Base-by-base conservation (phyloP, 2,797 vertebrate genomes). In the Florisuga fusca region DNA sequence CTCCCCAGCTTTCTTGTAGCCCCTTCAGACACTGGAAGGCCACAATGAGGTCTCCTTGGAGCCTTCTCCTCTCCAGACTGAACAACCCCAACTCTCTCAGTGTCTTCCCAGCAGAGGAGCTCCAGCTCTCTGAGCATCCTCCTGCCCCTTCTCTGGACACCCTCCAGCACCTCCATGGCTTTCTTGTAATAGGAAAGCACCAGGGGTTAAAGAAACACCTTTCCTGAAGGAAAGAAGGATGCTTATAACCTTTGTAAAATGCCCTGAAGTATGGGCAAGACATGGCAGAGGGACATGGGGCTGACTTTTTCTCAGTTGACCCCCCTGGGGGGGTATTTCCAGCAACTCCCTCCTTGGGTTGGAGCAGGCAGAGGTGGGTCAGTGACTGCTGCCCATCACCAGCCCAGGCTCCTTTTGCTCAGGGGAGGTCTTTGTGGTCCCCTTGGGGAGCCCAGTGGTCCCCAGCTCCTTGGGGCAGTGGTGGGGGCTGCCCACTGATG, bases 361-460 rank as follows among this genome's bases (percentile, higher is more conserved):
- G 11, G 1, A 7, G 67, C 5, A 4, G 51, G 45, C 46, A 53
- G 71, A 22, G 34, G 15, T 68, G 62, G 63, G 41, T 22, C n/a
- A 18, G 90, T 16, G 0, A 7, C 54, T 41, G 12, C 38, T 41
- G 13, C 38, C 38, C 38, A 41, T 14, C 38, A 41, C 38, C 38
- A 14, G 38, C 36, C 20, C 9, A 48, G 48, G 17, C 16, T 54
- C 18, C 0, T 43, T 63, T 43, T 21, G 6, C 29, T 29, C 4
- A 10, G 1, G 29, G 45, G 26, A 58, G 21, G 11, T 57, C 38
- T 10, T 12, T 15, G 66, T 18, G 18, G 48, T 41, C 15, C 58
- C 88, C 2, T 0, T 0, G 12, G 33, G 33, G 68, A 73, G 36
- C 29, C 69, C 14, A 5, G 36, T 2, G 2, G 67, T 69, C 46